Conservation (phyloP, 2,797 vertebrate species). For the Eulemur mongoz region DNA sequence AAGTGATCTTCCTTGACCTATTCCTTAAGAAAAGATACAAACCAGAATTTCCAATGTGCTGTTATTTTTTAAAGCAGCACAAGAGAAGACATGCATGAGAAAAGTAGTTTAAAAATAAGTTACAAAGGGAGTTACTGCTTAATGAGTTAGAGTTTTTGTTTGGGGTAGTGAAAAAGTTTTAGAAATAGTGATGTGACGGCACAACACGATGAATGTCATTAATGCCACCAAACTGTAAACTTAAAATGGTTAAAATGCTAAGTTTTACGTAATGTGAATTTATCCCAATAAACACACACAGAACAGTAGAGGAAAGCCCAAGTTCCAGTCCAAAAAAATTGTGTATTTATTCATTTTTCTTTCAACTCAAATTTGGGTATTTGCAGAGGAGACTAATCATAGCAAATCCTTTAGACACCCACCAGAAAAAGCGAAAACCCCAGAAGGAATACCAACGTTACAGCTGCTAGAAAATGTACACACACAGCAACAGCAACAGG, state of each 20-base stretch:
- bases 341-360: neutral
- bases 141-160: neutral
- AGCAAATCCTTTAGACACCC: neutral
- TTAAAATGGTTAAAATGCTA: neutral
- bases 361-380: neutral
- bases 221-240: neutral
- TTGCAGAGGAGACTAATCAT: neutral
- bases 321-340: neutral
- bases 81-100: neutral
- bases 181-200: neutral
- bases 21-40: neutral
- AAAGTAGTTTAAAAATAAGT: neutral
- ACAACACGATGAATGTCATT: neutral
- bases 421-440: neutral
- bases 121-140: neutral
- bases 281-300: neutral
- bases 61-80: neutral
- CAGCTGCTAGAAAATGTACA: neutral
- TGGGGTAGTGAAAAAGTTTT: neutral
- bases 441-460: neutral
- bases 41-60: neutral
- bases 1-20: neutral
- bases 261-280: neutral
- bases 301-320: neutral
- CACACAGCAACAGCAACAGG: fast-evolving